Base-by-base conservation (phyloP, 2,113 vertebrate species). In the Tyrannus savana region DNA sequence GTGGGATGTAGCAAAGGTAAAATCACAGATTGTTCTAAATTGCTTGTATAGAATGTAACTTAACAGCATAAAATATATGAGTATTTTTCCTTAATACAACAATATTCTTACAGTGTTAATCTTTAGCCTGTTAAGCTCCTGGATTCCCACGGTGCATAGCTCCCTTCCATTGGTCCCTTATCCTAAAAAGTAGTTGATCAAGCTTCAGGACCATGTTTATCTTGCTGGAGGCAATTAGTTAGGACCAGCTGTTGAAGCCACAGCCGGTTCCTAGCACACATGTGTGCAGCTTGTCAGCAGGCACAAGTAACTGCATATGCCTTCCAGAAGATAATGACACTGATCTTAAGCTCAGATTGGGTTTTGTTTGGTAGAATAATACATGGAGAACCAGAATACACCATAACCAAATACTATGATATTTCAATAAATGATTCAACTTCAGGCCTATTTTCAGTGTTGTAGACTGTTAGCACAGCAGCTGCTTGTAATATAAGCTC, bases 201-300 rank as follows among this genome's bases (percentile, higher is more conserved):
- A 68, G 89, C 86, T 95, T 81, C 89, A 68, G 67, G 53, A 64
- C 53, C 41, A 7, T 93, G 81, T 96, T 94, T 95, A 73, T 89
- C 81, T 95, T 92, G 46, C 90, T 90, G 79, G 68, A 90, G 88
- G 72, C 79, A 94, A 93, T 95, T 93, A 92, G 93, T 42, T 74
- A 71, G 64, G 75, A 93, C 42, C 92, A 94, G 76, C 90, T 95
- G 94, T 86, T 90, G 80, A 94, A 92, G 89, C 90, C 73, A 59
- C 90, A 92, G 85, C 55, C 72, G 0, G 75, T 58, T 90, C 72
- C 55, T 12, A 67, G 76, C 85, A 86, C 75, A 73, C 21, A 5
- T 83, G 72, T 62, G 67, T 55, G 75, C 47, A 86, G 79, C 59
- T 96, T 87, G 49, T 93, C 89, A 84, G 93, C 7, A 8, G 55